Evolutionary conservation across 2,113 vertebrate species (phyloP), one percentile per base, ranked within the genome.

Genomic region (Paracanthobrama guichenoti): DNA sequence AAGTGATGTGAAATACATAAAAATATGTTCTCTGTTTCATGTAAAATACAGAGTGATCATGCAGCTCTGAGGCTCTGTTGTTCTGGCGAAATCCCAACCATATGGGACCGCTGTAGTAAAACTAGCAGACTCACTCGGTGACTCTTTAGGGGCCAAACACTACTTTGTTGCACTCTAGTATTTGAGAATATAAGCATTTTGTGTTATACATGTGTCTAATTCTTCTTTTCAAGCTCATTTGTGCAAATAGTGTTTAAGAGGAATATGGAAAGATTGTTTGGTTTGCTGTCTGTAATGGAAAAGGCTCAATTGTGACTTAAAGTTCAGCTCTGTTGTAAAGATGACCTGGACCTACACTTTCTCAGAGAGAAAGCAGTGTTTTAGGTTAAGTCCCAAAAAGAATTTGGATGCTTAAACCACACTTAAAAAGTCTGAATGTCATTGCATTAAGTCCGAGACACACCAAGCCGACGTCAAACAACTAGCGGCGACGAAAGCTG

Each of bases 61-160:
- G 77, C 59, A 28, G 18, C 6, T 67, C 60, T 81, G 44, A 81
- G 46, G 42, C 62, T 67, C 44, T 46, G 60, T 66, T 80, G 42
- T 7, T 48, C 24, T 81, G 79, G 79, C 79, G 2, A 31, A 48
- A 50, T 48, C 62, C 44, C 62, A 67, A 81, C 60, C 79, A 67
- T 81, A 81, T 81, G 79, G 79, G 44, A 67, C 60, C 24, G 9
- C 79, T 26, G 59, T 67, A 53, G 44, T 50, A 26, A 80, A 81
- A 67, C 42, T 50, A 28, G 62, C 44, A 67, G 79, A 67, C 60
- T 80, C 24, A 44, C 11, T 62, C 79, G 13, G 44, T 35, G 26
- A 67, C 60, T 66, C 42, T 50, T 67, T 10, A 35, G 44, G 44
- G 73, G 48, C 22, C 42, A 46, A 46, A 46, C 13, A n/a, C 42